Evolutionary conservation across 2,888 invertebrate species (phyloP), one percentile per base, ranked within the genome.

Genomic region (Tenthredo livida): DNA sequence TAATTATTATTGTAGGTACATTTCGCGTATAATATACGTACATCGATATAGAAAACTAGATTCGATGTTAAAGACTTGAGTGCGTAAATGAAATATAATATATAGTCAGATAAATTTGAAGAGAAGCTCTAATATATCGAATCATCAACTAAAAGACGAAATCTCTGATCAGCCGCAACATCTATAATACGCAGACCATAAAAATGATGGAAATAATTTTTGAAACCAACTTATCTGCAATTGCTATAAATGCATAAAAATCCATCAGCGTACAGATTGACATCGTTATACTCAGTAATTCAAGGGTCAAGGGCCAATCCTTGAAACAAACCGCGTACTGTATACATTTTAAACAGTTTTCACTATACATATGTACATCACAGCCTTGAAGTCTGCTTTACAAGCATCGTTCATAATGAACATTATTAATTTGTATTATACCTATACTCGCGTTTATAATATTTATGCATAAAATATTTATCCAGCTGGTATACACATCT

Each of bases 231-330:
- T 10, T n/a, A n/a, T 50, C 7, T 10, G 15, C 29, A 29, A 17
- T 29, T 9, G 25, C 15, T 17, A 50, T 17, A 50, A 10, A 25
- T 10, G 17, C 77, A 77, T 54, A 54, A 7, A 54, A 54, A n/a
- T 2, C 0, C 67, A 67, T 15, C 29, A 33, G 33, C 25, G 17
- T 33, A 50, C 6, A 54, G 33, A 25, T 33, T 29, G 50, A 21
- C n/a, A 77, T 54, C 25, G 25, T 77, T 77, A 33, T 77, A 33
- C 33, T 33, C 50, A 50, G n/a, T 50, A 77, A 50, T 77, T 54
- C 4, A 54, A 17, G 77, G 54, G 77, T 77, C 50, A 77, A 77
- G 29, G 33, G 50, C 25, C 77, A 54, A 77, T 50, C 50, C 54
- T 77, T 54, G 54, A 54, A 77, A 33, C 29, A 9, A 77, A 54